These are phyloP conservation scores for Invenusta paracnida DNA, from an alignment of 2,888 invertebrate genomes.

Conservation along the genomic window DNA sequence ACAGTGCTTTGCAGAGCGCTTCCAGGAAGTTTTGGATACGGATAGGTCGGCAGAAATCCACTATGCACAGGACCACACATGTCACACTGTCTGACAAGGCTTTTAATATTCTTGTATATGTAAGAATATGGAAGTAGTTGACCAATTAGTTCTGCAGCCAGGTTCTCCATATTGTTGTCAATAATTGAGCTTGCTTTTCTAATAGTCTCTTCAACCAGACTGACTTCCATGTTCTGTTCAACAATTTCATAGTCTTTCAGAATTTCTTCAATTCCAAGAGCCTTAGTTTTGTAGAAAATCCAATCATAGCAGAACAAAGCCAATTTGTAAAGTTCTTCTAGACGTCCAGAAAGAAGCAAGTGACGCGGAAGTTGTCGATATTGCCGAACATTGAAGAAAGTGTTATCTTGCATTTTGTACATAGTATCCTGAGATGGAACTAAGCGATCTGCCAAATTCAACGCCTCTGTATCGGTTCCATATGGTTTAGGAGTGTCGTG, in stretches of 20 bases:
- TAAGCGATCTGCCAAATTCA: constrained; percentile 47
- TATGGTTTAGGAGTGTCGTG: constrained; percentile 49
- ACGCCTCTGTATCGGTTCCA: constrained; percentile 11
- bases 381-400: constrained; percentile 55
- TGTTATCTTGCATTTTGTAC: constrained; percentile 46
- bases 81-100: constrained; percentile 56
- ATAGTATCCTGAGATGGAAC: constrained; percentile 53
- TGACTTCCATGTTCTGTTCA: constrained; percentile 49
- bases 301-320: constrained; percentile 59
- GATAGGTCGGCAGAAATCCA: constrained; percentile 55
- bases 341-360: constrained; percentile 53
- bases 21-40: constrained; percentile 55
- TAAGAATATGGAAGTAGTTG: constrained; percentile 56
- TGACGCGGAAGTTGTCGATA: constrained; percentile 57
- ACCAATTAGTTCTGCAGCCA: constrained; percentile 57
- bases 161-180: constrained; percentile 52
- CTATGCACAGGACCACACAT: constrained; percentile 52
- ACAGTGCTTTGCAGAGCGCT: constrained; percentile 54
- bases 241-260: constrained; percentile 53
- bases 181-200: constrained; percentile 52
- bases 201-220: constrained; percentile 54
- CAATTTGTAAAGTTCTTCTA: constrained; percentile 53
- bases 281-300: constrained; percentile 57
- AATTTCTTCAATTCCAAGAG: constrained; percentile 54
- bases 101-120: constrained; percentile 52